These are phyloP conservation scores for Porites australiensis DNA, from an alignment of 64 coral and sea anemone genomes.

Conservation along the genomic window DNA sequence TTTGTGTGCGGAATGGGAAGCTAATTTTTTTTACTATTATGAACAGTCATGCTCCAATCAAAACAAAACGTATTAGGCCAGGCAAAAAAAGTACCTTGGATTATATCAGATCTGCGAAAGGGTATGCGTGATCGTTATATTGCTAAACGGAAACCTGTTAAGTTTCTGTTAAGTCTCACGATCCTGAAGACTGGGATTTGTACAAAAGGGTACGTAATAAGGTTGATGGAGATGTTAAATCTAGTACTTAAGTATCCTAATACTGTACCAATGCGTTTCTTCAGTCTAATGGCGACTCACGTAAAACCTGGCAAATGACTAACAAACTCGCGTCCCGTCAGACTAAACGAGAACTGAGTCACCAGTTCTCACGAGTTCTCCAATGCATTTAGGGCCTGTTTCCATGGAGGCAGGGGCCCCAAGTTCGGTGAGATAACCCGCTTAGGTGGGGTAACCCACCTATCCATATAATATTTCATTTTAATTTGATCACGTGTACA, in stretches of 20 bases:
- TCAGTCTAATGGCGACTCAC: constrained; percentile 17
- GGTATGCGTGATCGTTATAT: too few relatives aligned
- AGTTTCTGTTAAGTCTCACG: neutral
- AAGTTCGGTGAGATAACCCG: too few relatives aligned
- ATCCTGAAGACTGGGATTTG: neutral
- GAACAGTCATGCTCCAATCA: constrained; percentile 42
- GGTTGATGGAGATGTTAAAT: constrained; percentile 24
- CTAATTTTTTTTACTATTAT: constrained; percentile 13
- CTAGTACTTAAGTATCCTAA: constrained; percentile 8
- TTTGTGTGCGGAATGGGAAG: constrained; percentile 31
- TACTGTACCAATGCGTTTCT: constrained; percentile 11
- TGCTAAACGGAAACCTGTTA: neutral
- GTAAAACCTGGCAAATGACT: constrained; percentile 49
- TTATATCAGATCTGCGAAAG: neutral
- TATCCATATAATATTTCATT: too few relatives aligned
- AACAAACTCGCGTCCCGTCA: constrained; percentile 29
- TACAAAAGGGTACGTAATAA: constrained; percentile 3
- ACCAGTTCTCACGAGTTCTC: neutral
- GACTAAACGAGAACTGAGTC: constrained; percentile 2
- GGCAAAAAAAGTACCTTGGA: constrained; percentile 63
- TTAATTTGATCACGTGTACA: too few relatives aligned
- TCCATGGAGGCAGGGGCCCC: too few relatives aligned
- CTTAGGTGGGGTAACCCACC: too few relatives aligned
- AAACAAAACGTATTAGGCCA: constrained; percentile 13
- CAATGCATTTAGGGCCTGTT: neutral